Percentiles rank a stretch among this genome's conserved stretches.
Evolutionary conservation across 1,140 invertebrate species (phyloP).

Genomic region (Globodera rostochiensis): DNA sequence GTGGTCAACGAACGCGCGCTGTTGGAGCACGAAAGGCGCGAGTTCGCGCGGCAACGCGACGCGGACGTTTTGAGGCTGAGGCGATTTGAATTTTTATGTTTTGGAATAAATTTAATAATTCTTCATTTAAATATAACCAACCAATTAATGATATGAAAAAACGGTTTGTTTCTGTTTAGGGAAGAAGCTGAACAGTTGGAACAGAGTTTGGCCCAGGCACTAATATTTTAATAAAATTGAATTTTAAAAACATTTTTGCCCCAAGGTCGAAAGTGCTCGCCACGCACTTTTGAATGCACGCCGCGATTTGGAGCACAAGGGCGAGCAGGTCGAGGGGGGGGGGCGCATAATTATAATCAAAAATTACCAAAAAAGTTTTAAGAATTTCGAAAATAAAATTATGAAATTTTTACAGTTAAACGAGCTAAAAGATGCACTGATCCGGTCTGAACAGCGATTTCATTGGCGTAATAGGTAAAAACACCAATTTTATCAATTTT

Average conservation of each 20-base stretch:
- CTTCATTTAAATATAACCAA: too few relatives aligned
- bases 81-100: not conserved
- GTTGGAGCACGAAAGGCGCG: conserved; percentile 39
- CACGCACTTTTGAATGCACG: conserved; percentile 8
- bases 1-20: conserved; percentile 47
- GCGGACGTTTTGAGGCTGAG: conserved; percentile 50
- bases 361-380: not conserved
- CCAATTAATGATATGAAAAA: too few relatives aligned
- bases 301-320: conserved; percentile 22
- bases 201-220: conserved; percentile 21
- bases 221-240: conserved; percentile 13
- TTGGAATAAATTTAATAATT: conserved; percentile 19
- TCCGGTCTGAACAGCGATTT: not conserved
- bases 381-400: not conserved
- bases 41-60: conserved; percentile 49
- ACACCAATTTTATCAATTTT: too few relatives aligned
- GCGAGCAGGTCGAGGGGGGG: conserved; percentile 4
- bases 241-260: not conserved
- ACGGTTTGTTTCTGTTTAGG: not conserved
- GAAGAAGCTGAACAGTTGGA: conserved; percentile 47
- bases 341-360: too few relatives aligned
- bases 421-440: conserved; percentile 7
- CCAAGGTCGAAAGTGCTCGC: conserved; percentile 2
- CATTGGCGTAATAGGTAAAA: not conserved
- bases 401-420: conserved; percentile 7